These are phyloP conservation scores for Nothocercus nigrocapillus DNA, from an alignment of 2,113 vertebrate genomes.

Conservation along the genomic window DNA sequence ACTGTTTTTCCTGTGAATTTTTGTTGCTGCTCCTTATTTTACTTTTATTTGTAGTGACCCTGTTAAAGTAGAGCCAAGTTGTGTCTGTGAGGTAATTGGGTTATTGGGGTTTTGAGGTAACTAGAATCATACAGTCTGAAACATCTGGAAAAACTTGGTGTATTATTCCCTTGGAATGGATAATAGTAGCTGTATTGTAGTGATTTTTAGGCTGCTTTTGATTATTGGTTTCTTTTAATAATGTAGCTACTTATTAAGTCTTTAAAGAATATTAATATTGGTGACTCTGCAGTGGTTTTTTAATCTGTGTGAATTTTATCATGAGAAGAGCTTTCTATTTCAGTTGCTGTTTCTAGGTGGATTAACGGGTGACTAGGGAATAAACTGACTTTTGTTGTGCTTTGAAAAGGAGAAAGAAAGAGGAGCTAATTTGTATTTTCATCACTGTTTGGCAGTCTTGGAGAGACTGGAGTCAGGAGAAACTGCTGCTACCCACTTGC, in stretches of 20 bases:
- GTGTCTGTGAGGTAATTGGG: neutral
- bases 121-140: neutral
- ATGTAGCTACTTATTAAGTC: neutral
- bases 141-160: neutral
- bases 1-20: neutral
- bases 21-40: neutral
- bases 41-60: neutral
- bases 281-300: neutral
- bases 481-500: conserved; percentile 47
- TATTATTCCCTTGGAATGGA: neutral
- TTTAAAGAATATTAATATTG: neutral
- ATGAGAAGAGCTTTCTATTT: neutral
- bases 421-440: conserved; percentile 42
- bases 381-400: conserved; percentile 26
- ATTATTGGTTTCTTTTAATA: neutral
- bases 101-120: neutral
- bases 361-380: neutral
- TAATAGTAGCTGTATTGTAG: neutral
- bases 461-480: conserved; percentile 36
- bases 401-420: conserved; percentile 10
- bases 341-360: neutral
- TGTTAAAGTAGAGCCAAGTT: neutral
- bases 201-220: neutral
- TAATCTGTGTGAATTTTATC: neutral
- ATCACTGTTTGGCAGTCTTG: conserved; percentile 25